Evolutionary conservation across 2,113 vertebrate species (phyloP).

Genomic region (Alethe castanea): DNA sequence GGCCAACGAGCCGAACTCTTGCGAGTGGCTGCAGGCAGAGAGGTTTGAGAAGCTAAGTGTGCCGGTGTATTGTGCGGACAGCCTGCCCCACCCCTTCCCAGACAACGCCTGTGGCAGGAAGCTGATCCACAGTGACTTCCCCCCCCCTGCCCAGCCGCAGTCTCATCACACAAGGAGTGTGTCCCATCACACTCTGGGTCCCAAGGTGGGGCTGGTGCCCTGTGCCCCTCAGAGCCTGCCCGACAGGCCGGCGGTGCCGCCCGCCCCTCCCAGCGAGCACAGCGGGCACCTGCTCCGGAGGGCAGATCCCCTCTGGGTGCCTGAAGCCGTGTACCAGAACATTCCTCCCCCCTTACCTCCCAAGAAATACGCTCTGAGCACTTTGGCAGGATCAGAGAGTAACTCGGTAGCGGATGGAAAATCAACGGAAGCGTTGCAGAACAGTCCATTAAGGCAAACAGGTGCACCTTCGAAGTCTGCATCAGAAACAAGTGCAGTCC

Average conservation of each 20-base stretch:
- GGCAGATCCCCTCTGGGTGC: constrained; percentile 6
- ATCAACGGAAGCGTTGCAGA: neutral
- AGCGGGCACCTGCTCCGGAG: neutral
- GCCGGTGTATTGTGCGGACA: neutral
- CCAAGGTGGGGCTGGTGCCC: constrained; percentile 3
- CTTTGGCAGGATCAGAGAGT: constrained; percentile 33
- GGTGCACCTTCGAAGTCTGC: constrained; percentile 2
- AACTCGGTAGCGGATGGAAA: neutral
- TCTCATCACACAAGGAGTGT: neutral
- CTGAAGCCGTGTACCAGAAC: constrained; percentile 64
- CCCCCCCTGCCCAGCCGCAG: neutral
- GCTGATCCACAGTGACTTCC: neutral
- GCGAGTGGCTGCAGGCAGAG: constrained; percentile 31
- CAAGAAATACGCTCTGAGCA: constrained; percentile 73
- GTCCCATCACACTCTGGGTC: neutral
- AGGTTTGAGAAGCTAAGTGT: constrained; percentile 17
- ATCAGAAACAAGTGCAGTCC: neutral
- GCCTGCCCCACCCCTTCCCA: neutral
- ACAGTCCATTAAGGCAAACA: neutral
- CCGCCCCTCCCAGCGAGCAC: neutral
- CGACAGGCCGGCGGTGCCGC: neutral
- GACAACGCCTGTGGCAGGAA: constrained; percentile 20
- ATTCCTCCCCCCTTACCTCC: constrained; percentile 80
- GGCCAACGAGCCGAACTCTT: neutral
- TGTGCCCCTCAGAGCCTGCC: neutral